A percentile compares a stretch with the other conserved stretches of the same genome.
Conservation (phyloP, 2,797 vertebrate species). For the Falco concolor region DNA sequence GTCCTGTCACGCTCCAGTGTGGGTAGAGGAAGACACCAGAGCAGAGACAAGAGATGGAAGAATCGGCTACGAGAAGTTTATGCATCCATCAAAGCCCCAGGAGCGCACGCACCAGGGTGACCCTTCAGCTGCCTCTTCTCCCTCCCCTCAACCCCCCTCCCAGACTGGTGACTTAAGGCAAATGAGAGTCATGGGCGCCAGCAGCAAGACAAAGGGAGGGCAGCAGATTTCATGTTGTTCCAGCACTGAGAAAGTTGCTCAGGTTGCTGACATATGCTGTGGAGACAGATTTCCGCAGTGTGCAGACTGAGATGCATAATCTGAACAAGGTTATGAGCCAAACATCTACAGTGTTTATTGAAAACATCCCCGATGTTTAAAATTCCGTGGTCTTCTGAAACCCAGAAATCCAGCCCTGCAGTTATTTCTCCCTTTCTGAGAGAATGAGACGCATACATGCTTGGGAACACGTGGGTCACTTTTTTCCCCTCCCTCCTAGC, state of each 20-base stretch:
- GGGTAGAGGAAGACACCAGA: background rate
- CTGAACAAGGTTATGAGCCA: constrained; percentile 54
- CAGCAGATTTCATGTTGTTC: background rate
- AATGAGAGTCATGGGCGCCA: background rate
- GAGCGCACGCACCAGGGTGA: background rate
- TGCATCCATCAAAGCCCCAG: background rate
- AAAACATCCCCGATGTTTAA: constrained; percentile 71
- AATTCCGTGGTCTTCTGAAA: constrained; percentile 57
- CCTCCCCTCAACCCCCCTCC: background rate
- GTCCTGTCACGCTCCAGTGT: background rate
- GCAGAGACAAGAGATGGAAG: background rate
- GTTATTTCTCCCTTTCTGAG: constrained; percentile 61
- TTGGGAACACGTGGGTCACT: constrained; percentile 1
- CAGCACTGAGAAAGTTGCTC: background rate
- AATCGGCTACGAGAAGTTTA: background rate
- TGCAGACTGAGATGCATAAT: constrained; percentile 63
- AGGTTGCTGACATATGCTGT: constrained; percentile 66
- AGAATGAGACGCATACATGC: constrained; percentile 34
- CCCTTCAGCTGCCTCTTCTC: background rate
- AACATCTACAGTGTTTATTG: constrained; percentile 68
- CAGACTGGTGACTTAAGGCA: background rate
- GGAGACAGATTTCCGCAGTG: constrained; percentile 65
- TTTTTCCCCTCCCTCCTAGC: background rate
- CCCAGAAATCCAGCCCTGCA: constrained; percentile 29
- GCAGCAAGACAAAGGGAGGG: background rate